These are phyloP conservation scores for Drosophila mercatorum DNA, from an alignment of 2,888 invertebrate species.

Conservation along the genomic window DNA sequence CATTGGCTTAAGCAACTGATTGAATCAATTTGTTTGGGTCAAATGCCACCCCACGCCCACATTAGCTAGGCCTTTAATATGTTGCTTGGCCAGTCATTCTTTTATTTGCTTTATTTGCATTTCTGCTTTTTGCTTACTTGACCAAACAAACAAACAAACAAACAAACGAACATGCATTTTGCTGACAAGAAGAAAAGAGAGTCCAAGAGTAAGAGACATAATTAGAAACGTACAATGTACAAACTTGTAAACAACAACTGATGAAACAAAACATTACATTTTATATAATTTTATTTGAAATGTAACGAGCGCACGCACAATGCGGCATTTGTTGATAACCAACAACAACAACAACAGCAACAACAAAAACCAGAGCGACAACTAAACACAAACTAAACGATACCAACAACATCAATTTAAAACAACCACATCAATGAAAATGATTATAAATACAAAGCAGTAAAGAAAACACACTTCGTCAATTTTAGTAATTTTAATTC, in stretches of 20 bases:
- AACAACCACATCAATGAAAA: slow-evolving; percentile 36
- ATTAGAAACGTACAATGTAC: slow-evolving; percentile 20
- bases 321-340: slow-evolving; percentile 65
- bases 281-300: slow-evolving; percentile 46
- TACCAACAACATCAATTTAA: slow-evolving; percentile 42
- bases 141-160: slow-evolving; percentile 9
- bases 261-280: slow-evolving; percentile 20
- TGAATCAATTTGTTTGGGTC: slow-evolving; percentile 3
- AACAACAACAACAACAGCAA: slow-evolving; percentile 17
- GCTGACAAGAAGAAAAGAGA: slow-evolving; percentile 46
- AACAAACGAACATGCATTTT: slow-evolving; percentile 40
- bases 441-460: slow-evolving; percentile 37
- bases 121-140: slow-evolving; percentile 69
- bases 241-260: slow-evolving; percentile 4
- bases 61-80: slow-evolving; percentile 17
- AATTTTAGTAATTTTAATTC: slow-evolving; percentile 79
- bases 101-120: slow-evolving; percentile 78
- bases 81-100: slow-evolving; percentile 63
- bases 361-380: slow-evolving; percentile 15
- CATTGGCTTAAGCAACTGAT: background rate
- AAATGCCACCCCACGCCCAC: background rate
- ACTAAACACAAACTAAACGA: slow-evolving; percentile 42
- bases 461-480: slow-evolving; percentile 82
- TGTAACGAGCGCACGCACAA: slow-evolving; percentile 55
- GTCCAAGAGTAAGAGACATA: slow-evolving; percentile 17